A percentile compares a stretch with the other conserved stretches of the same genome.
Evolutionary conservation across 1,140 invertebrate species (phyloP).

Genomic region (Probaryconus sp.): DNA sequence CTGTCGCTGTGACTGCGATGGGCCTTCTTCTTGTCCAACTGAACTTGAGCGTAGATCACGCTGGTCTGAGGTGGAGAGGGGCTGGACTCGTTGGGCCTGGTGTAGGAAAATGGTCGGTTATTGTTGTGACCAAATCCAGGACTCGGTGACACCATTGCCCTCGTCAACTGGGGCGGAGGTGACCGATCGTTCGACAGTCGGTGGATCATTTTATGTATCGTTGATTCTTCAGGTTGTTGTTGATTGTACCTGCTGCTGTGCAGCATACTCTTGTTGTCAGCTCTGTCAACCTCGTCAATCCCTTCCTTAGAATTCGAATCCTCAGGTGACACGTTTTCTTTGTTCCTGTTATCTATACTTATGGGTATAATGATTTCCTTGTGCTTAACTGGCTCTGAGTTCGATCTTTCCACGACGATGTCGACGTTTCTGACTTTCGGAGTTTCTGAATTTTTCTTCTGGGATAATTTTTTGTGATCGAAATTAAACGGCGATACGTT

Average conservation of each 20-base stretch:
- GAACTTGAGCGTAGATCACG: slow-evolving; percentile 87
- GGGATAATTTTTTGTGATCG: slow-evolving; percentile 67
- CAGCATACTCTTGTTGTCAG: slow-evolving; percentile 65
- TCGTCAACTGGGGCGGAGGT: slow-evolving; percentile 81
- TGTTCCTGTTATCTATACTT: slow-evolving; percentile 15
- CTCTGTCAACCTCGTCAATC: slow-evolving; percentile 65
- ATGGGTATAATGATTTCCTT: slow-evolving; percentile 47
- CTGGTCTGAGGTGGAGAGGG: slow-evolving; percentile 63
- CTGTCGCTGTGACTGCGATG: slow-evolving; percentile 82
- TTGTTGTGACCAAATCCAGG: slow-evolving; percentile 83
- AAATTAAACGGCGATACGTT: slow-evolving; percentile 83
- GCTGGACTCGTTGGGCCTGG: slow-evolving; percentile 78
- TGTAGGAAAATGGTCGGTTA: slow-evolving; percentile 87
- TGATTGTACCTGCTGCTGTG: slow-evolving; percentile 73
- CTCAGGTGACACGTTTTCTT: slow-evolving; percentile 47
- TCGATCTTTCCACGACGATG: slow-evolving; percentile 29
- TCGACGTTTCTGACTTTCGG: slow-evolving; percentile 29
- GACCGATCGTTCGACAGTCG: slow-evolving; percentile 75
- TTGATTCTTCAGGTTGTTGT: slow-evolving; percentile 67
- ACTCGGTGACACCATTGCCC: slow-evolving; percentile 80
- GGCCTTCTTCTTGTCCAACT: slow-evolving; percentile 80
- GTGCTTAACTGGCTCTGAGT: no score
- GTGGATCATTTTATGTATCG: slow-evolving; percentile 76
- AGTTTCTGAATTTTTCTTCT: slow-evolving; percentile 58
- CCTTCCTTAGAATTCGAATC: slow-evolving; percentile 30